Percentiles rank a stretch among this genome's conserved stretches.
These are phyloP conservation scores for Hydrochoerus hydrochaeris DNA, from an alignment of 2,113 vertebrate species.

Conservation along the genomic window DNA sequence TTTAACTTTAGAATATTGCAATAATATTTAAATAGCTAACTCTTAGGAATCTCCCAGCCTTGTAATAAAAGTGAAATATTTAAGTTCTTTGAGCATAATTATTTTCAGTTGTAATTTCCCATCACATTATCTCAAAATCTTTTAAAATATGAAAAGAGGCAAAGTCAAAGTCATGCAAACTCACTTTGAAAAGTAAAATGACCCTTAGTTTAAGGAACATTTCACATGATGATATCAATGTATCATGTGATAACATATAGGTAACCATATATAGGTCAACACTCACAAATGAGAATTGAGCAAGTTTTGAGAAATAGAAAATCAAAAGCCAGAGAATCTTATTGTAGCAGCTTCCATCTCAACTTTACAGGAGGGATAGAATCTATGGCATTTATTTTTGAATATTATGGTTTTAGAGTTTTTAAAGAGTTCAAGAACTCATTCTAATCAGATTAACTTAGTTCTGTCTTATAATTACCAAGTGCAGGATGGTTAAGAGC, in stretches of 20 bases:
- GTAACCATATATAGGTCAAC: no score
- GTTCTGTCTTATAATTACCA: not conserved
- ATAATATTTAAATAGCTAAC: not conserved
- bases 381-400: not conserved
- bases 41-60: not conserved
- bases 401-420: not conserved
- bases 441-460: not conserved
- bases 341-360: not conserved
- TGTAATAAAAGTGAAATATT: not conserved
- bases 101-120: not conserved
- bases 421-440: not conserved
- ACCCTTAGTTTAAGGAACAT: not conserved
- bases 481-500: not conserved
- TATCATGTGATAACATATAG: not conserved
- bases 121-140: not conserved
- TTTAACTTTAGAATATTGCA: not conserved
- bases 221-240: not conserved
- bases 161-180: not conserved
- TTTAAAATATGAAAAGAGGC: not conserved
- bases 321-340: not conserved
- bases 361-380: not conserved
- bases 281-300: not conserved
- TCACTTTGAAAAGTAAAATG: not conserved
- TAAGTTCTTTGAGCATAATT: not conserved
- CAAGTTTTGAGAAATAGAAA: not conserved